These are phyloP conservation scores for Galagoides demidoff DNA, from an alignment of 2,797 vertebrate species.

Conservation along the genomic window DNA sequence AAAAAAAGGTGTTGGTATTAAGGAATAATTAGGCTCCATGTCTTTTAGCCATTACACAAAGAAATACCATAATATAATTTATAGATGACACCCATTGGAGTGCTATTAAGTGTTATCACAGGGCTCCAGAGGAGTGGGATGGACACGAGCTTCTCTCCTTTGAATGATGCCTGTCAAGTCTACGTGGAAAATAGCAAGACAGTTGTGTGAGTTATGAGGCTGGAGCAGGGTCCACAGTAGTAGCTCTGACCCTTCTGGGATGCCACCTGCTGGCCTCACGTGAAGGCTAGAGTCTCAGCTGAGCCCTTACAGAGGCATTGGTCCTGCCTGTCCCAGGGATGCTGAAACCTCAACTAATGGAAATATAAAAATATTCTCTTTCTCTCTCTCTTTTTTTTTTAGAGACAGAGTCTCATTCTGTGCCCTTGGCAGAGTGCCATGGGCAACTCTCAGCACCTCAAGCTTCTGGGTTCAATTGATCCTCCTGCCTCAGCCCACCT, in stretches of 20 bases:
- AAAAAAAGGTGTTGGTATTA: background rate
- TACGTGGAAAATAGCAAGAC: background rate
- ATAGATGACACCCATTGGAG: background rate
- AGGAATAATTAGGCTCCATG: background rate
- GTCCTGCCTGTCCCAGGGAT: background rate
- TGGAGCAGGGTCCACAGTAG: background rate
- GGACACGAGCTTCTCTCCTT: background rate
- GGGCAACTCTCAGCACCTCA: too few species aligned
- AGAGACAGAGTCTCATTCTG: too few species aligned
- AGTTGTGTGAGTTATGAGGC: too few species aligned
- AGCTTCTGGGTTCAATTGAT: too few species aligned
- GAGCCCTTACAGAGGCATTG: too few species aligned
- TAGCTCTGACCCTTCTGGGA: background rate
- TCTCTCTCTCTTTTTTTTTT: too few species aligned
- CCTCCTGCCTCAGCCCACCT: too few species aligned
- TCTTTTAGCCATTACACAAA: background rate
- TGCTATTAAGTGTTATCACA: background rate
- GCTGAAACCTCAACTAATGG: too few species aligned
- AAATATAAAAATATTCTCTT: background rate
- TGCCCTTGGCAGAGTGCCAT: too few species aligned
- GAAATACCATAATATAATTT: too few species aligned
- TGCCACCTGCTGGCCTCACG: accelerated
- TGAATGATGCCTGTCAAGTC: background rate
- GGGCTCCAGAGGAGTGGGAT: background rate
- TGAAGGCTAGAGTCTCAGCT: too few species aligned